Evolutionary conservation across 1,140 invertebrate genomes (phyloP).

Genomic region (Pollicipes pollicipes): DNA sequence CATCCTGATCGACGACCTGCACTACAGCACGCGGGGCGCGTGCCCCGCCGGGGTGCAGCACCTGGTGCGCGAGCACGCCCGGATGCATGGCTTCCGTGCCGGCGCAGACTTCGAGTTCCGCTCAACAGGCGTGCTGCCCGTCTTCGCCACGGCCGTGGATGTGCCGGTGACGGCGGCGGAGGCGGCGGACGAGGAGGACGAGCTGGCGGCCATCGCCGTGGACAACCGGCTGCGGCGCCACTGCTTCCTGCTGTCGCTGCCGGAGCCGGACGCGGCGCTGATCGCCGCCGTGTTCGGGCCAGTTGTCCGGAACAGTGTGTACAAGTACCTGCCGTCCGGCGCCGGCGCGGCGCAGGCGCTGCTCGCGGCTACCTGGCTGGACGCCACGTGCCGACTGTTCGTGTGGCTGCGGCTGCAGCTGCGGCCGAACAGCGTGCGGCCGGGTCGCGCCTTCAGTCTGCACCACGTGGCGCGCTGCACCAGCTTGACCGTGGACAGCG

Average conservation of each 20-base stretch:
- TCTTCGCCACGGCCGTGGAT: neutral
- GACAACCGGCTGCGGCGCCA: neutral
- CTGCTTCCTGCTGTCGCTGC: neutral
- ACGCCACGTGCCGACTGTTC: neutral
- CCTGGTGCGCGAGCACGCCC: neutral
- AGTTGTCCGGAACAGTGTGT: neutral
- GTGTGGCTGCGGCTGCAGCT: neutral
- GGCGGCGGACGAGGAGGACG: neutral
- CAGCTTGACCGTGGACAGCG: neutral
- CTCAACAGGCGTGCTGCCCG: neutral
- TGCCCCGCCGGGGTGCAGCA: neutral
- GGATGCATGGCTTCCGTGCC: neutral
- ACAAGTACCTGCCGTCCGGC: neutral
- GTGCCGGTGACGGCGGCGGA: neutral
- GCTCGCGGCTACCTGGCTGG: neutral
- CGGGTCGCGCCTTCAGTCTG: neutral
- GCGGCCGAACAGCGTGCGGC: neutral
- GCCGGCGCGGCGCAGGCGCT: neutral
- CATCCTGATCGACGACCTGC: neutral
- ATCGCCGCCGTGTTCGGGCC: neutral
- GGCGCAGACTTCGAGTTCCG: neutral
- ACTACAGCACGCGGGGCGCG: neutral
- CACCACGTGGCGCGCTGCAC: neutral
- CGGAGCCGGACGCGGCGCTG: neutral
- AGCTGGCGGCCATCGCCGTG: neutral